These are phyloP conservation scores for Pontoporia blainvillei DNA, from an alignment of 2,113 vertebrate species.

Conservation along the genomic window DNA sequence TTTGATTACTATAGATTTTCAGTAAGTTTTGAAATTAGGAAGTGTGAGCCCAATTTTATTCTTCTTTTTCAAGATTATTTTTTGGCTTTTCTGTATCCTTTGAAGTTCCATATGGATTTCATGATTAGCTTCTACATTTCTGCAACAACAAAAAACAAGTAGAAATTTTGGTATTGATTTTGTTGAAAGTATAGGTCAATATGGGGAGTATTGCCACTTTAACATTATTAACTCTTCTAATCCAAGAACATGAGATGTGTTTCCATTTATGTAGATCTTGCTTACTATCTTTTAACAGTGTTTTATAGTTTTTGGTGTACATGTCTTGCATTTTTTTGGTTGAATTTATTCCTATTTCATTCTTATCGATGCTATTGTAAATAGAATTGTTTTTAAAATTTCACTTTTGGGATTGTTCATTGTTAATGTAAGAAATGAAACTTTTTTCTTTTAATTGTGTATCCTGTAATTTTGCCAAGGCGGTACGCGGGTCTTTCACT, in stretches of 20 bases:
- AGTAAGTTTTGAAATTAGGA: background rate
- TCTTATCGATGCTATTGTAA: background rate
- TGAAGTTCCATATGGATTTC: background rate
- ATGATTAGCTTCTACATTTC: background rate
- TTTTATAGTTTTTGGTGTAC: background rate
- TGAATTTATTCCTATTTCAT: background rate
- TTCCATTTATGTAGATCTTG: background rate
- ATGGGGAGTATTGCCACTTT: background rate
- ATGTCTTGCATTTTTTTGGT: background rate
- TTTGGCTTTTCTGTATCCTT: background rate
- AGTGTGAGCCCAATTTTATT: background rate
- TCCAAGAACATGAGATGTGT: background rate
- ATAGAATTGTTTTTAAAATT: background rate
- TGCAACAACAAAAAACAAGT: background rate
- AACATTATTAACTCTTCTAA: background rate
- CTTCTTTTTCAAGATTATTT: background rate
- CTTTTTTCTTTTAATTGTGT: background rate
- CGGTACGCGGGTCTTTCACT: too few species aligned
- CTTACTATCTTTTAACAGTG: background rate
- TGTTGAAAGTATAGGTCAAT: background rate
- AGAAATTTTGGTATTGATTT: background rate
- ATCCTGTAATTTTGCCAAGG: background rate
- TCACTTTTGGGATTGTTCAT: background rate
- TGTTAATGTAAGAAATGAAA: background rate
- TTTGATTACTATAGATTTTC: background rate